These are phyloP conservation scores for Oreonectes daqikongensis DNA, from an alignment of 2,797 vertebrate species.

Conservation along the genomic window DNA sequence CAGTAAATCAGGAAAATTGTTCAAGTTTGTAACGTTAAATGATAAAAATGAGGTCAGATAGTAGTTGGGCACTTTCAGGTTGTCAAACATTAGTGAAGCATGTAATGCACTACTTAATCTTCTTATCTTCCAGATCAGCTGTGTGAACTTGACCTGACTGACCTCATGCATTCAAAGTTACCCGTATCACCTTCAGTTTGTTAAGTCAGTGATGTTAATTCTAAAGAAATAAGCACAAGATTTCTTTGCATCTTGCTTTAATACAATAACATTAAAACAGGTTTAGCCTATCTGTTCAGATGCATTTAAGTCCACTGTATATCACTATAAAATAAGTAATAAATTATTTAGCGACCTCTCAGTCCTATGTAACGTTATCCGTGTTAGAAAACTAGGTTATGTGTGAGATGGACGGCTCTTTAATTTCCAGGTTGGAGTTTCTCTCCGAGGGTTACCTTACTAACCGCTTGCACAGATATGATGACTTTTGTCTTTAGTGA, in stretches of 20 bases:
- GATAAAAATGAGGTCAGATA: not conserved
- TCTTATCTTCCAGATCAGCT: not conserved
- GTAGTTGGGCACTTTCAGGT: not conserved
- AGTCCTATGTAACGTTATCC: not conserved
- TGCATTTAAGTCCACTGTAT: not conserved
- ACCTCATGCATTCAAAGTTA: not conserved
- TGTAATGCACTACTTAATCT: not conserved
- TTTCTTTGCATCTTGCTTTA: no score
- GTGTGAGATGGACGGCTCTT: slow-evolving; percentile 52
- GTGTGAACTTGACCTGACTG: not conserved
- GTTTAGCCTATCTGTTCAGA: not conserved
- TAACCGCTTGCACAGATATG: slow-evolving; percentile 51
- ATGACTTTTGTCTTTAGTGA: slow-evolving; percentile 62
- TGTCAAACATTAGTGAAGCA: not conserved
- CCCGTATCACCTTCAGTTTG: not conserved
- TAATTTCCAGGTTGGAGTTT: slow-evolving; percentile 51
- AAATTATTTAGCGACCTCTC: not conserved
- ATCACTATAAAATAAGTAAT: not conserved
- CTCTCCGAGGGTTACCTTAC: slow-evolving; percentile 56
- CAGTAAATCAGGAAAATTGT: no score
- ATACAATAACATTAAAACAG: no score
- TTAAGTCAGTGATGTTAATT: not conserved
- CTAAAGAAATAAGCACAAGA: no score
- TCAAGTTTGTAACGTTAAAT: no score
- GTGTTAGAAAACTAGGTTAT: slow-evolving; percentile 38